Evolutionary conservation across 1,140 invertebrate genomes (phyloP), one percentile per base, ranked within the genome.

Genomic region (Phocides pigmalion): DNA sequence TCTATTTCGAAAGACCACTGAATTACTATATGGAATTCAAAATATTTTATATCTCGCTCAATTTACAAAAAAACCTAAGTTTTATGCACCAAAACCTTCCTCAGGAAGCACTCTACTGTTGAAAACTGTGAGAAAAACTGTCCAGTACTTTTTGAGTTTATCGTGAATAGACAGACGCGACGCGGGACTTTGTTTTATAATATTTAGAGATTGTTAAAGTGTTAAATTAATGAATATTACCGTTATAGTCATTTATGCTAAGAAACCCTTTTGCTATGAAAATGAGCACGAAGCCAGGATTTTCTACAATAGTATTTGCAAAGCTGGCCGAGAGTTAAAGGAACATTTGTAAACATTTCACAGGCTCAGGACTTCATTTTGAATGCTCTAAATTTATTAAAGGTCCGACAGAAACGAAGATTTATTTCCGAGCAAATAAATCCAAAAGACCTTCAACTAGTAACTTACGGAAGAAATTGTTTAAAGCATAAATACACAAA

Each of bases 301-400:
- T 59, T 61, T 28, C 17, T 61, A 37, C 44, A 61, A 58, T 17
- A 15, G 42, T 59, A 46, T 59, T 59, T 47, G 42, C 41, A 16
- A 49, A 37, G 56, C 44, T 15, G 42, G 32, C 28, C 15, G 16
- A n/a, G 37, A 17, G 22, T 47, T 61, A 61, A 54, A 61, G 56
- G 42, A 61, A 61, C 58, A 61, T 61, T 61, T 61, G 58, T 61
- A 49, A 49, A 61, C 58, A 61, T 49, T 61, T 61, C 58, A 61
- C 58, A 39, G 28, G 58, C 44, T 19, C 44, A 61, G 39, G 49
- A 61, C 58, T 61, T 61, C 42, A 61, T 49, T 49, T 61, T 47
- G 58, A 61, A 47, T 61, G 58, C 44, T 61, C 58, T 61, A 61
- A 61, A 61, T 61, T 61, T 61, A 61, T 61, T 61, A 61, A 61